phyloP scores from a whole-genome alignment of 2,113 vertebrate genomes.

The Sylvicapra grimmia region DNA sequence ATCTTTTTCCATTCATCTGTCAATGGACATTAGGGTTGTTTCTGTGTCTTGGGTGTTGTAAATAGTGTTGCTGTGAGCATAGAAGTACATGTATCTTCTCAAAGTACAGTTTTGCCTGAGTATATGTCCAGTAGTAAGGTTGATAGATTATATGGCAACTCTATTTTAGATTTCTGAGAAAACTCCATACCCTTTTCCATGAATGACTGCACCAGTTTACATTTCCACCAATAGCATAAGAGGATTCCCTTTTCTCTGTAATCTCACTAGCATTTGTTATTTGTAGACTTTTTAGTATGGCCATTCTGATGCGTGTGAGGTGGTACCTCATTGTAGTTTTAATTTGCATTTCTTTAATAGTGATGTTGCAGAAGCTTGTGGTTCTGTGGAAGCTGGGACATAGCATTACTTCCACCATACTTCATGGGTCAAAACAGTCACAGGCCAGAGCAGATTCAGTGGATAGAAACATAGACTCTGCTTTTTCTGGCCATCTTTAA shows the following conservation, averaged over 20 bases:
- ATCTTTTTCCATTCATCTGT: background rate
- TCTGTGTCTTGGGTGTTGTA: background rate
- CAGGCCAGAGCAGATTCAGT: background rate
- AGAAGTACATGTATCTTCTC: background rate
- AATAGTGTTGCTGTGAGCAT: background rate
- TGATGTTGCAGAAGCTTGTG: background rate
- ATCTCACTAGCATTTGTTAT: background rate
- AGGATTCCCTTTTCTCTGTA: background rate
- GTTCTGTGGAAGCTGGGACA: background rate
- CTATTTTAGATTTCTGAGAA: background rate
- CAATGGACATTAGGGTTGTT: background rate
- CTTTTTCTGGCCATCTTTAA: background rate
- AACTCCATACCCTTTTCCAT: background rate
- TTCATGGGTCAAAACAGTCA: background rate
- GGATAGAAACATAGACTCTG: background rate
- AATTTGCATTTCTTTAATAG: background rate
- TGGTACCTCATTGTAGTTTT: background rate
- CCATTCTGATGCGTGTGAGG: background rate
- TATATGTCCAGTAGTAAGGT: background rate
- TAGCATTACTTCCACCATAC: background rate
- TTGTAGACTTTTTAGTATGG: background rate
- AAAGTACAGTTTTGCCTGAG: background rate
- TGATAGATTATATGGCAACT: background rate
- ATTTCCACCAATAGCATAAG: background rate
- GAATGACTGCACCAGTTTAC: background rate